These are phyloP conservation scores for Phlogophora meticulosa DNA, from an alignment of 2,888 invertebrate genomes.

Conservation along the genomic window DNA sequence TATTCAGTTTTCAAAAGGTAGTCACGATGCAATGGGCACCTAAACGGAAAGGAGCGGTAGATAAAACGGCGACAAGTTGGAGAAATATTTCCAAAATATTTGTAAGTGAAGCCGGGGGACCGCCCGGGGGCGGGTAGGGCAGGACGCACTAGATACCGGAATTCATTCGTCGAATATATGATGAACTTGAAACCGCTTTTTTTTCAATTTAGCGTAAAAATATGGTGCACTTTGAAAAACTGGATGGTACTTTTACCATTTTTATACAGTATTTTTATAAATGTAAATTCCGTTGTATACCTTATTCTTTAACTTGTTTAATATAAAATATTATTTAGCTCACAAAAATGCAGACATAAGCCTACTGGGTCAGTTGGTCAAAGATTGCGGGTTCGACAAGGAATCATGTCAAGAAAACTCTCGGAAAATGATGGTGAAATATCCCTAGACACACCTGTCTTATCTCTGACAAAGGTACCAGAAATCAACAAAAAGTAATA, in stretches of 20 bases:
- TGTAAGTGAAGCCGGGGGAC: slow-evolving; percentile 84
- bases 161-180: slow-evolving; percentile 68
- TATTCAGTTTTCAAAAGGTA: slow-evolving; percentile 38
- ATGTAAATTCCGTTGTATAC: not conserved
- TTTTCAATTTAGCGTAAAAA: slow-evolving; percentile 50
- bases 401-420: not conserved
- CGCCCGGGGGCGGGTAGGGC: slow-evolving; percentile 77
- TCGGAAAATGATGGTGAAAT: not conserved
- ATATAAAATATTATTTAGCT: not conserved
- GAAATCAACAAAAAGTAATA: slow-evolving; percentile 17
- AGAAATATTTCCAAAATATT: slow-evolving; percentile 91
- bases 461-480: not conserved
- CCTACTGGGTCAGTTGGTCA: no score
- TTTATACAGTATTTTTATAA: not conserved
- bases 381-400: no score
- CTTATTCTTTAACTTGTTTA: not conserved
- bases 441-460: not conserved
- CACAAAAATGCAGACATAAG: no score
- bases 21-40: slow-evolving; percentile 81
- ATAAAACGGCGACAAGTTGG: slow-evolving; percentile 90
- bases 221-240: not conserved
- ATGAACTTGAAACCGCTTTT: slow-evolving; percentile 71
- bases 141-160: slow-evolving; percentile 67
- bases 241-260: not conserved
- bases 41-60: slow-evolving; percentile 90